These are phyloP conservation scores for Coregonus ussuriensis DNA, from an alignment of 2,797 vertebrate genomes.

Conservation along the genomic window DNA sequence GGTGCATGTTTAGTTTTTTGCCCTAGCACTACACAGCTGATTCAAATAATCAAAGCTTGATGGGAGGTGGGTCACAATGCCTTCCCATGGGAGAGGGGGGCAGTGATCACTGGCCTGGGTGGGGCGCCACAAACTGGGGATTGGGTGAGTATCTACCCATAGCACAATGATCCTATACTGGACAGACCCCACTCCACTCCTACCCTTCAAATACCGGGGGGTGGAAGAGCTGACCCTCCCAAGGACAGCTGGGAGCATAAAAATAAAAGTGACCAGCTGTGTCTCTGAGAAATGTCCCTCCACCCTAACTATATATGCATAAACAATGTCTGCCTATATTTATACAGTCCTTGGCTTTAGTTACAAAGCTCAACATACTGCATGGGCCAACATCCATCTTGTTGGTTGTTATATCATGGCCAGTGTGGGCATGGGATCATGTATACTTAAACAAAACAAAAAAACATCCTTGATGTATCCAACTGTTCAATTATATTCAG, in stretches of 20 bases:
- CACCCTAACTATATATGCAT: slow-evolving; percentile 32
- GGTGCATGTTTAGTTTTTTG: background rate
- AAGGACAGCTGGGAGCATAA: slow-evolving; percentile 80
- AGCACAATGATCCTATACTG: slow-evolving; percentile 20
- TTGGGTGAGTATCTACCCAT: slow-evolving; percentile 34
- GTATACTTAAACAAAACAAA: background rate
- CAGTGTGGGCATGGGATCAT: background rate
- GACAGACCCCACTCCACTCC: slow-evolving; percentile 37
- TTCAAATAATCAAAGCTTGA: too few species aligned
- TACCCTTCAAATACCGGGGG: slow-evolving; percentile 38
- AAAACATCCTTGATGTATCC: background rate
- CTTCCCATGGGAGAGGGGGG: slow-evolving; percentile 24
- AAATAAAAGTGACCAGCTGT: slow-evolving; percentile 79
- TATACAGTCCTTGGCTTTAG: slow-evolving; percentile 52
- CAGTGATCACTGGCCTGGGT: slow-evolving; percentile 26
- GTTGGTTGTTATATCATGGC: background rate
- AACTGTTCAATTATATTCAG: background rate
- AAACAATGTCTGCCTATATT: slow-evolving; percentile 58
- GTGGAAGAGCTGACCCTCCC: slow-evolving; percentile 16
- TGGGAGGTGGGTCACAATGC: background rate
- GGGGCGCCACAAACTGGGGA: slow-evolving; percentile 43
- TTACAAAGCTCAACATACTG: slow-evolving; percentile 33
- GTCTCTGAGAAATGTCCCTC: slow-evolving; percentile 57
- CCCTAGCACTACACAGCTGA: background rate
- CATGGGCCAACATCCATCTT: background rate